Evolutionary conservation across 2,888 invertebrate genomes (phyloP).

Genomic region (Pyrrhosoma nymphula): DNA sequence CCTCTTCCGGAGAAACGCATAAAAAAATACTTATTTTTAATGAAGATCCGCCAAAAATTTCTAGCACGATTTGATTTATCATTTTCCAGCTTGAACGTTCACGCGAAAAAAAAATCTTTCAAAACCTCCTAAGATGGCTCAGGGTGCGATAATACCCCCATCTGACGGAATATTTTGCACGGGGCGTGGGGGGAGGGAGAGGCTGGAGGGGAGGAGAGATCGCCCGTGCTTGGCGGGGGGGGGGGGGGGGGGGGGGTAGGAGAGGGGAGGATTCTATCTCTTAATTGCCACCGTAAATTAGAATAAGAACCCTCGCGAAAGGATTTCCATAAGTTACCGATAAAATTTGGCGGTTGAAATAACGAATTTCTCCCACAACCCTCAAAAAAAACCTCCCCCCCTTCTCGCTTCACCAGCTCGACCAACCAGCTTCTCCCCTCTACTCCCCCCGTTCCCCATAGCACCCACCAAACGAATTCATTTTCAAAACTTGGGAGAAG

Average conservation of each 20-base stretch:
- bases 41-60: background rate
- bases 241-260: background rate
- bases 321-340: constrained; percentile 65
- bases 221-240: background rate
- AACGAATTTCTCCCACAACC: constrained; percentile 32
- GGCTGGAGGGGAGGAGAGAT: background rate
- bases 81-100: background rate
- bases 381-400: background rate
- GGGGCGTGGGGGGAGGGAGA: background rate
- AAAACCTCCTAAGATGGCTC: background rate
- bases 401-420: background rate
- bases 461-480: constrained; percentile 38
- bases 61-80: background rate
- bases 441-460: background rate
- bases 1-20: background rate
- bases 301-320: constrained; percentile 57
- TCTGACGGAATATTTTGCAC: background rate
- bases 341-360: constrained; percentile 62
- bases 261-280: constrained; percentile 39
- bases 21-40: constrained; percentile 14
- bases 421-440: background rate
- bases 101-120: background rate
- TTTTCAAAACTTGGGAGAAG: background rate
- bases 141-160: constrained; percentile 5
- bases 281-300: constrained; percentile 61